Conservation (phyloP, 2,797 vertebrate genomes). For the Onychomys arenicola region DNA sequence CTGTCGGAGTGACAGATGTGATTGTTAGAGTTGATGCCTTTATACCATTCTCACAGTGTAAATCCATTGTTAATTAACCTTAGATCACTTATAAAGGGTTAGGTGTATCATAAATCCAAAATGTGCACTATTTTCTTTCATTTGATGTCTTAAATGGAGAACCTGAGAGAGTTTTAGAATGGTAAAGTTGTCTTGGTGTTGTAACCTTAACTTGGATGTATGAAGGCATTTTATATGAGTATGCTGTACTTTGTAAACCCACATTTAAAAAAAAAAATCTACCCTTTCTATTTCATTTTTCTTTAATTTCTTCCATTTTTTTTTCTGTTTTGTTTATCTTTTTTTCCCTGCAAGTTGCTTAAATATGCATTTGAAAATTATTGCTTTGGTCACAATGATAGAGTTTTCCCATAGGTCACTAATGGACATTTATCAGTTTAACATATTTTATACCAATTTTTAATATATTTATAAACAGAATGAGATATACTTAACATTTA, state of each 20-base stretch:
- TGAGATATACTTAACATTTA: slow-evolving; percentile 1
- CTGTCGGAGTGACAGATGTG: neutral
- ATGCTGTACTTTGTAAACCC: slow-evolving; percentile 63
- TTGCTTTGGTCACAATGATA: slow-evolving; percentile 50
- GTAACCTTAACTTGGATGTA: slow-evolving; percentile 50
- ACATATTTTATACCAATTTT: slow-evolving; percentile 39
- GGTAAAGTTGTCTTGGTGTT: slow-evolving; percentile 67
- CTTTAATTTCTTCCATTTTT: slow-evolving; percentile 57
- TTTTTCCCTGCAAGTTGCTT: slow-evolving; percentile 75
- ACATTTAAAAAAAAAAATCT: slow-evolving; percentile 65
- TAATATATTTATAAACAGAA: slow-evolving; percentile 33
- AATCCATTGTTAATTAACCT: neutral
- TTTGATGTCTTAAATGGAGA: slow-evolving; percentile 71
- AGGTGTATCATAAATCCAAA: slow-evolving; percentile 32
- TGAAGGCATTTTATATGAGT: slow-evolving; percentile 70
- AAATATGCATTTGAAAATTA: slow-evolving; percentile 84
- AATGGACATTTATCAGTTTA: slow-evolving; percentile 2
- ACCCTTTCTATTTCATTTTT: slow-evolving; percentile 78
- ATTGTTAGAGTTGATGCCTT: neutral
- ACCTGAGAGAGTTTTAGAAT: slow-evolving; percentile 80
- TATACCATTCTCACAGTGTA: neutral
- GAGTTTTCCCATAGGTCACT: neutral
- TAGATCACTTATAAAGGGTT: slow-evolving; percentile 52
- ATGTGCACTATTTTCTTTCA: slow-evolving; percentile 75
- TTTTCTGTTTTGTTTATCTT: slow-evolving; percentile 62